Evolutionary conservation across 2,113 vertebrate genomes (phyloP).

Genomic region (Odobenus rosmarus): DNA sequence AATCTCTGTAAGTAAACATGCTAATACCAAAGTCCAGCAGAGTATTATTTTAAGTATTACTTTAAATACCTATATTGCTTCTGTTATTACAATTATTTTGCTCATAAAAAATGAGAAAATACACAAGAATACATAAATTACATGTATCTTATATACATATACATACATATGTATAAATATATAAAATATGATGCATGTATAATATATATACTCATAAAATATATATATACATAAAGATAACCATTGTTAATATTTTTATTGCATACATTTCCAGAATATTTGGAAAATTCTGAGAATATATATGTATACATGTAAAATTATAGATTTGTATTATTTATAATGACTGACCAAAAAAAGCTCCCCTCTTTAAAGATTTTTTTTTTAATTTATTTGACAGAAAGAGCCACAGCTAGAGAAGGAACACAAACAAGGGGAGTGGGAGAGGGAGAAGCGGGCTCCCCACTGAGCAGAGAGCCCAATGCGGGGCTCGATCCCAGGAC

Average conservation of each 20-base stretch:
- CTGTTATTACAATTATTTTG: conserved; percentile 15
- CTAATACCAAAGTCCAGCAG: not conserved
- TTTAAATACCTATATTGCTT: not conserved
- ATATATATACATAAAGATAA: not conserved
- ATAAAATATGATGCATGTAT: not conserved
- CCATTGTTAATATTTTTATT: not conserved
- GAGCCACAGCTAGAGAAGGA: no score
- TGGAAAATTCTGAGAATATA: not conserved
- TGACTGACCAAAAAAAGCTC: not conserved
- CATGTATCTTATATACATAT: not conserved
- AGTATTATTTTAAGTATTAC: conserved; percentile 6
- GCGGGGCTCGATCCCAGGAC: no score
- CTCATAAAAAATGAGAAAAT: conserved; percentile 17
- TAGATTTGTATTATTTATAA: not conserved
- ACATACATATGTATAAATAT: not conserved
- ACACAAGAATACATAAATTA: not conserved
- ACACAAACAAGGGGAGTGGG: no score
- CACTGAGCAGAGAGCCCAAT: no score
- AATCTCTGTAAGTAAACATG: not conserved
- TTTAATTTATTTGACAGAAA: no score
- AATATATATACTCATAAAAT: not conserved
- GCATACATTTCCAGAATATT: not conserved
- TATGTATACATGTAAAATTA: not conserved
- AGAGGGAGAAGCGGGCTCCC: no score
- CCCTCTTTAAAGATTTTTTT: not conserved